Percentiles rank a stretch among this genome's conserved stretches.
These are phyloP conservation scores for Brachyistius frenatus DNA, from an alignment of 2,113 vertebrate genomes.

Conservation along the genomic window DNA sequence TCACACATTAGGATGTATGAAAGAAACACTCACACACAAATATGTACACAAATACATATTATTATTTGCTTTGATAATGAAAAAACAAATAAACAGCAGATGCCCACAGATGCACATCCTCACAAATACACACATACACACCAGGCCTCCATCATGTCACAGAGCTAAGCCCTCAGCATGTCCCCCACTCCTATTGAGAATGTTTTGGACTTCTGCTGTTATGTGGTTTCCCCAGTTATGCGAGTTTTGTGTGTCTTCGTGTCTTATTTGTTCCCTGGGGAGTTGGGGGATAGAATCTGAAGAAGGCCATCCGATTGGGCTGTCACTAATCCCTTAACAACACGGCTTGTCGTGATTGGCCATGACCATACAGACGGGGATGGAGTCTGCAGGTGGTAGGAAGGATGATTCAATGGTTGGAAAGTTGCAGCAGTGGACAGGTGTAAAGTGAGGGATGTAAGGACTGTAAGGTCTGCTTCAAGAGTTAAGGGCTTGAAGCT, in stretches of 20 bases:
- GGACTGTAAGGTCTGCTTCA: conserved; percentile 33
- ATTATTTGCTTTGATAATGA: conserved; percentile 30
- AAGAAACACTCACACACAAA: conserved; percentile 47
- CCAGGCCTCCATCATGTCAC: conserved; percentile 50
- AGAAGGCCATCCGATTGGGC: conserved; percentile 72
- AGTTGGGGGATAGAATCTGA: conserved; percentile 66
- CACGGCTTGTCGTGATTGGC: conserved; percentile 72
- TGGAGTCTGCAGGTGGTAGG: conserved; percentile 66
- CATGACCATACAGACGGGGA: conserved; percentile 53
- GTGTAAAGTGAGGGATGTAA: conserved; percentile 40
- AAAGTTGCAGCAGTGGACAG: conserved; percentile 38
- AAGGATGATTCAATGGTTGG: conserved; percentile 68
- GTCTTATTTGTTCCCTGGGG: conserved; percentile 71
- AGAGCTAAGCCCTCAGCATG: conserved; percentile 74
- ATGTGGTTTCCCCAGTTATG: conserved; percentile 59
- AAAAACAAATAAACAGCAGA: conserved; percentile 38
- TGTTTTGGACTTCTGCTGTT: conserved; percentile 70
- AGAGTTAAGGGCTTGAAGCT: conserved; percentile 26
- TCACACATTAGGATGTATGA: conserved; percentile 32
- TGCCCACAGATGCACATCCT: conserved; percentile 16
- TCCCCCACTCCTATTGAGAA: conserved; percentile 71
- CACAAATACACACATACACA: conserved; percentile 45
- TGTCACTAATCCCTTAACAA: conserved; percentile 81
- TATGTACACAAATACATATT: conserved; percentile 34
- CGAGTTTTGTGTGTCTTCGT: conserved; percentile 64